Base-by-base conservation (phyloP, 2,797 vertebrate species). In the Danio choprae region DNA sequence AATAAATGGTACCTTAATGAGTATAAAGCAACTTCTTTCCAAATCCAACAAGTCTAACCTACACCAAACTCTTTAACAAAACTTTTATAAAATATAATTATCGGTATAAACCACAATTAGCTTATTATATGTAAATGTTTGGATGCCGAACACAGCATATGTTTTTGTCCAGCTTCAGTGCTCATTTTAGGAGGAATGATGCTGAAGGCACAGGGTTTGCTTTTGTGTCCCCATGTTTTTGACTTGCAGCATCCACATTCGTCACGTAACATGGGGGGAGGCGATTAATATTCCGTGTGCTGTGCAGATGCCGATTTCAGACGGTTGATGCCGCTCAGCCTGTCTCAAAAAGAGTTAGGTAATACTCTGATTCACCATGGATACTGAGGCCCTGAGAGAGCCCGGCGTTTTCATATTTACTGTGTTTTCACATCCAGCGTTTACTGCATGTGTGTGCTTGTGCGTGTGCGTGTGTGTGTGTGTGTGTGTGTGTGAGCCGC, bases 391-490 rank as follows among this genome's bases (percentile, higher is more conserved):
- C 46, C 58, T 81, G 56, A 43, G 55, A 43, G 62, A 79, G 51
- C 44, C 4, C 46, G 44, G 7, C 9, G 41, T 50, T 69, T 79
- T 79, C 77, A 77, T 82, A 85, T 85, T 82, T 73, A n/a, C 22
- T 69, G 64, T 81, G 75, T 79, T 80, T 76, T 53, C 41, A 58
- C 40, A 22, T 67, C 56, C 85, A 86, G 87, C 85, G 44, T 83
- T 88, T 75, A 6, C 67, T 76, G 16, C 59, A 70, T 40, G 22
- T 38, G 11, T 63, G 64, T 58, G 40, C 72, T 62, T 68, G 46
- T 46, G 78, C 73, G 16, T 69, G 64, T 56, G 40, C 72, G 62
- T 69, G 64, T 56, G 40, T 72, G 62, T 73, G 16, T 62, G 72
- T 22, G 22, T 36, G 11, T 69, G 64, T 56, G 40, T 72, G 63